A percentile compares a stretch with the other conserved stretches of the same genome.
phyloP scores from a whole-genome alignment of 2,888 invertebrate genomes.

The Drosophila antonietae region DNA sequence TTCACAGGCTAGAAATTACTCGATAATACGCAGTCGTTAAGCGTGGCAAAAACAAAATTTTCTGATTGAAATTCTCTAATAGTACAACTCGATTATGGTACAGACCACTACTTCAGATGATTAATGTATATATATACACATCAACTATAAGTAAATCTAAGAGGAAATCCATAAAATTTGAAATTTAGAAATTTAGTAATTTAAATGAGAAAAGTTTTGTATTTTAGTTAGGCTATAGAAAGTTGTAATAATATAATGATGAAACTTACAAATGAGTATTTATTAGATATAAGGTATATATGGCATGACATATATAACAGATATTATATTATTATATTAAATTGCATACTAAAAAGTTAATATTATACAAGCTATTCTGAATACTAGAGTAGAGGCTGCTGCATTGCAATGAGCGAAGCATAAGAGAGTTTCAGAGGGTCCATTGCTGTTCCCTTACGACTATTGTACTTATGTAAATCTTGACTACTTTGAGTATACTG shows the following conservation, averaged over 20 bases:
- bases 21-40: constrained; percentile 20
- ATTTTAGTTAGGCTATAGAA: no score
- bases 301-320: no score
- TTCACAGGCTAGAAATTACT: constrained; percentile 13
- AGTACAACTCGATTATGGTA: not conserved
- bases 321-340: not conserved
- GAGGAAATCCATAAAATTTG: not conserved
- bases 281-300: no score
- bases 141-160: not conserved
- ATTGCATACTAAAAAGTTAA: not conserved
- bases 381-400: not conserved
- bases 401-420: no score
- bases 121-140: not conserved
- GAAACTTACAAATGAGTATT: no score
- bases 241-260: no score
- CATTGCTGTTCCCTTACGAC: not conserved
- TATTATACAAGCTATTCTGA: not conserved
- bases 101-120: not conserved
- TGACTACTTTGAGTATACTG: not conserved
- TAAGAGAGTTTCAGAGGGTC: not conserved
- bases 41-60: not conserved
- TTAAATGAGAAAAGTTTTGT: no score
- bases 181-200: not conserved
- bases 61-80: constrained; percentile 19
- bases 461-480: not conserved